Conservation (phyloP, 2,797 vertebrate species). For the Takifugu ocellatus region DNA sequence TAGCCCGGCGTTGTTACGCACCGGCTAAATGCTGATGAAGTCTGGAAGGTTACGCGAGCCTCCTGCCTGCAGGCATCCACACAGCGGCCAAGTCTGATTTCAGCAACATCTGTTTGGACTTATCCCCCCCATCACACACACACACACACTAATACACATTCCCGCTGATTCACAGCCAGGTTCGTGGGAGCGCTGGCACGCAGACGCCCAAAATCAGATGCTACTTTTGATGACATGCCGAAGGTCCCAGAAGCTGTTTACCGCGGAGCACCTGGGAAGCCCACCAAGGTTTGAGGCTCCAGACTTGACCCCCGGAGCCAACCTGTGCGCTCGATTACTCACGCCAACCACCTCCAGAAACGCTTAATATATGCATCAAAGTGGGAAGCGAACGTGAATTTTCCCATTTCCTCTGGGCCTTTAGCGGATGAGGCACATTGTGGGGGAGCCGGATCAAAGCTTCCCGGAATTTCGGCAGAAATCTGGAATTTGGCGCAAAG, state of each 20-base stretch:
- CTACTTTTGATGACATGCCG: conserved; percentile 34
- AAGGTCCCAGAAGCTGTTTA: conserved; percentile 35
- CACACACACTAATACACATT: conserved; percentile 15
- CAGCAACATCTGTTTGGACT: conserved; percentile 64
- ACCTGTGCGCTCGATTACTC: conserved; percentile 8
- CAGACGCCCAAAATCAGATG: background rate
- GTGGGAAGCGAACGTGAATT: conserved; percentile 1
- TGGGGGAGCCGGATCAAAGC: conserved; percentile 18
- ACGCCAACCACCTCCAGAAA: conserved; percentile 22
- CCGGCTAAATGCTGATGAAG: conserved; percentile 59
- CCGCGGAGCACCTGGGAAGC: conserved; percentile 31
- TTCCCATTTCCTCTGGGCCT: conserved; percentile 26
- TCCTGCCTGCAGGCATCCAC: conserved; percentile 46
- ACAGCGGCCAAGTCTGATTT: conserved; percentile 56
- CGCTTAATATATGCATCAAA: conserved; percentile 35
- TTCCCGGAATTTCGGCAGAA: no score
- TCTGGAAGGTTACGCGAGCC: conserved; percentile 46
- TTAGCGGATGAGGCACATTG: background rate
- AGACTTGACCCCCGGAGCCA: conserved; percentile 23
- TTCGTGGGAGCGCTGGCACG: background rate
- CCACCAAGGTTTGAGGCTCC: conserved; percentile 26
- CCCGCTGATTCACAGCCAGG: conserved; percentile 5
- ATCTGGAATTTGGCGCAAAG: no score
- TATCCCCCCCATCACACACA: conserved; percentile 25
- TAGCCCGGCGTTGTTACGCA: conserved; percentile 48